These are phyloP conservation scores for Scaptomyza caliginosa DNA, from an alignment of 2,888 invertebrate genomes.

Conservation along the genomic window DNA sequence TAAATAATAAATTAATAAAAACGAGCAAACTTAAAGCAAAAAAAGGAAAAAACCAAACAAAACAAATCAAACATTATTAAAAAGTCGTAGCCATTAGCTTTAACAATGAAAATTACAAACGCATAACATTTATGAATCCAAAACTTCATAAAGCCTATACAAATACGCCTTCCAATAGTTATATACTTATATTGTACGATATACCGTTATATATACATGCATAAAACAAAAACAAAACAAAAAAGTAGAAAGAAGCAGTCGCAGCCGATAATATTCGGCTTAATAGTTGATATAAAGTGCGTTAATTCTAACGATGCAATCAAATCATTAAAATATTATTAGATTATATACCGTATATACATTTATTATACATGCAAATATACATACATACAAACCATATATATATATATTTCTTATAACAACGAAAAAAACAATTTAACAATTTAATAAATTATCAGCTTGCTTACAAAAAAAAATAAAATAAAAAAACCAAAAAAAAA, in stretches of 20 bases:
- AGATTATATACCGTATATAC: conserved; percentile 23
- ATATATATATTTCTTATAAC: conserved; percentile 62
- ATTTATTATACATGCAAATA: conserved; percentile 25
- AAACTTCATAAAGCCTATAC: conserved; percentile 66
- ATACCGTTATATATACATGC: conserved; percentile 51
- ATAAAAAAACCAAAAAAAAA: conserved; percentile 35
- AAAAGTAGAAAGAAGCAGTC: conserved; percentile 4
- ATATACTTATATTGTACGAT: conserved; percentile 50
- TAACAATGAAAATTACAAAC: conserved; percentile 44
- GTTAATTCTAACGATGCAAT: conserved; percentile 71
- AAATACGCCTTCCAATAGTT: conserved; percentile 76
- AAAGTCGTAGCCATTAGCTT: conserved; percentile 70
- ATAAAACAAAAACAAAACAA: conserved; percentile 11
- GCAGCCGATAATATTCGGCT: conserved; percentile 14
- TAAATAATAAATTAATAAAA: conserved; percentile 29
- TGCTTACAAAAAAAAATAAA: conserved; percentile 45
- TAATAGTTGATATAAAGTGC: conserved; percentile 53
- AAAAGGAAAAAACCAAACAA: too few species aligned
- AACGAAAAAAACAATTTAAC: conserved; percentile 34
- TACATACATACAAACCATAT: conserved; percentile 41
- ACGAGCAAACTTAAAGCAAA: conserved; percentile 10
- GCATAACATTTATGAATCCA: conserved; percentile 55
- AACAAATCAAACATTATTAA: conserved; percentile 3
- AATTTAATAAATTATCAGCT: conserved; percentile 36
- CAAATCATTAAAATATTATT: conserved; percentile 54